These are phyloP conservation scores for Trilocha varians DNA, from an alignment of 2,888 invertebrate genomes.

Conservation along the genomic window DNA sequence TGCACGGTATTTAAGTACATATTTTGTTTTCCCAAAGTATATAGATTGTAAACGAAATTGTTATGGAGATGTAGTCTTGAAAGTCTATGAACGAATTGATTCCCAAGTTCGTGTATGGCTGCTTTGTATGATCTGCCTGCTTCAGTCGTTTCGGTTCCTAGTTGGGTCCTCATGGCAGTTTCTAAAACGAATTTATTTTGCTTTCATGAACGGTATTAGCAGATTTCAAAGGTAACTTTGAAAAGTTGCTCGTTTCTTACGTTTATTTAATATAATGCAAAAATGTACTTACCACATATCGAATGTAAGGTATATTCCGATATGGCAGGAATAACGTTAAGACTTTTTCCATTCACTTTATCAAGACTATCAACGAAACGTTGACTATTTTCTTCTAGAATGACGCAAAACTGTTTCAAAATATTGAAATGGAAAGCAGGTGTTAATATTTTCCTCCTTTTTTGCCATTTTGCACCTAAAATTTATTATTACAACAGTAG, in stretches of 20 bases:
- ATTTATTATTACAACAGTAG: no score
- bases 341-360: no score
- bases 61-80: constrained; percentile 72
- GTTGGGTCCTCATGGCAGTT: constrained; percentile 79
- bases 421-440: constrained; percentile 79
- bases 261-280: constrained; percentile 4
- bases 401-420: constrained; percentile 49
- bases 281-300: constrained; percentile 72
- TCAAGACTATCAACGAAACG: constrained; percentile 42
- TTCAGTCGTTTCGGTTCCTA: constrained; percentile 52
- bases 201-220: background rate
- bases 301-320: constrained; percentile 73
- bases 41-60: constrained; percentile 64
- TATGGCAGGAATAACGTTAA: constrained; percentile 64
- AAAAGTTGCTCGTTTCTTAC: no score
- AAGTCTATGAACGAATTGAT: constrained; percentile 39
- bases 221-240: no score
- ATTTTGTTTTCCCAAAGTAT: constrained; percentile 20
- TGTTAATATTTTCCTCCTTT: constrained; percentile 74
- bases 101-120: constrained; percentile 61
- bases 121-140: constrained; percentile 68
- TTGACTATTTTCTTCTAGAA: constrained; percentile 59
- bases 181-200: constrained; percentile 34
- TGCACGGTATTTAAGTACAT: constrained; percentile 42
- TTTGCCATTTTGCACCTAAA: constrained; percentile 75